Percentiles rank a stretch among this genome's conserved stretches.
phyloP scores from a whole-genome alignment of 2,797 vertebrate species.

The Myotis pilosus region DNA sequence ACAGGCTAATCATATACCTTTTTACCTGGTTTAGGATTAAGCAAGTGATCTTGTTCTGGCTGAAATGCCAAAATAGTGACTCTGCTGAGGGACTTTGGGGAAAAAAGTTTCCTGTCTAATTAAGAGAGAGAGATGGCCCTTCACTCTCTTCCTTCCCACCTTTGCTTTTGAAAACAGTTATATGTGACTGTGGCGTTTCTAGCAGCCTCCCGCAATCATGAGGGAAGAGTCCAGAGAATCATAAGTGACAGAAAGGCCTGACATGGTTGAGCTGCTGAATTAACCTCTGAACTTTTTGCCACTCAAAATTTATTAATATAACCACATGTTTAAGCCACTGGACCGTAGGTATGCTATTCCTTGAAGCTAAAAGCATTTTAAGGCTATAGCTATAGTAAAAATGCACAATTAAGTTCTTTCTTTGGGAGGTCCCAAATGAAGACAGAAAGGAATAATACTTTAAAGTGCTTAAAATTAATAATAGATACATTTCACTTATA shows the following conservation, averaged over 20 bases:
- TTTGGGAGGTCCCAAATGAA: background rate
- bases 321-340: background rate
- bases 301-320: conserved; percentile 39
- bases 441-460: background rate
- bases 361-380: background rate
- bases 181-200: background rate
- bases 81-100: background rate
- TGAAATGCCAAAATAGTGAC: background rate
- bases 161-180: background rate
- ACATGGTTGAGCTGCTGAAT: background rate
- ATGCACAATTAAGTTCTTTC: background rate
- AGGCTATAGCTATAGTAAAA: background rate
- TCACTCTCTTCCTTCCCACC: background rate
- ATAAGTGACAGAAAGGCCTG: background rate
- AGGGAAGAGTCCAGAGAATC: background rate
- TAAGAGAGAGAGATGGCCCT: background rate
- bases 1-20: background rate
- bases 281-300: conserved; percentile 20
- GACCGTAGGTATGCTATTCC: background rate
- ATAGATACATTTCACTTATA: background rate
- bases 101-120: background rate
- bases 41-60: background rate
- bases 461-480: background rate
- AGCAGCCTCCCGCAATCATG: background rate
- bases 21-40: background rate